phyloP scores from a whole-genome alignment of 2,888 invertebrate genomes.

The Apeira syringaria region DNA sequence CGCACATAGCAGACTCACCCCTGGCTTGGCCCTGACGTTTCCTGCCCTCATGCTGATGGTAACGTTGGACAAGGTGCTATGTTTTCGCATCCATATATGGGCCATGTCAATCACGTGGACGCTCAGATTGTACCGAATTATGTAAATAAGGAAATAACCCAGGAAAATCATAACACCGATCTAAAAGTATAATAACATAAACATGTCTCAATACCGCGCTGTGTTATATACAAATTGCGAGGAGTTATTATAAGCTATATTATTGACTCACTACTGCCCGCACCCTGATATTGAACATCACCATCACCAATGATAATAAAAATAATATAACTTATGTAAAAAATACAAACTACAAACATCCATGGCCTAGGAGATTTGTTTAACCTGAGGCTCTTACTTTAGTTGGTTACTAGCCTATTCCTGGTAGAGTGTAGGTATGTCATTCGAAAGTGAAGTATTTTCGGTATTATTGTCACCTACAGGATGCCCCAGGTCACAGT shows the following conservation, averaged over 20 bases:
- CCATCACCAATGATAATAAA: conserved; percentile 34
- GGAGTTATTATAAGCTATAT: too few species aligned
- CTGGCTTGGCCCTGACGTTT: conserved; percentile 17
- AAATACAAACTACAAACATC: conserved; percentile 14
- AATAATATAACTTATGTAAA: conserved; percentile 17
- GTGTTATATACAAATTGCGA: too few species aligned
- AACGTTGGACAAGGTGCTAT: conserved; percentile 8
- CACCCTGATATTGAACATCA: conserved; percentile 63
- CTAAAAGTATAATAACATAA: conserved; percentile 45
- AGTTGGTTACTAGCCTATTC: too few species aligned
- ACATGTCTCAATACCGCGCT: too few species aligned
- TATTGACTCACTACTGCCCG: conserved; percentile 64
- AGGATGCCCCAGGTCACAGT: too few species aligned
- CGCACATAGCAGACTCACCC: conserved; percentile 33
- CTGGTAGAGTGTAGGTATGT: too few species aligned
- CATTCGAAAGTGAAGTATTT: too few species aligned
- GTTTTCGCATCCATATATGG: conserved; percentile 44
- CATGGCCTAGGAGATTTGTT: conserved; percentile 44
- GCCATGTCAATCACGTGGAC: conserved; percentile 75
- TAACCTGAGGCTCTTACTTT: too few species aligned
- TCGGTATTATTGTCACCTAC: too few species aligned
- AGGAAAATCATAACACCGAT: conserved; percentile 83
- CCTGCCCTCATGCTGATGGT: conserved; percentile 2
- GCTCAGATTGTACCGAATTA: conserved; percentile 70
- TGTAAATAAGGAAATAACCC: conserved; percentile 75